Evolutionary conservation across 2,888 invertebrate species (phyloP).

Genomic region (Drosophila anomalata): DNA sequence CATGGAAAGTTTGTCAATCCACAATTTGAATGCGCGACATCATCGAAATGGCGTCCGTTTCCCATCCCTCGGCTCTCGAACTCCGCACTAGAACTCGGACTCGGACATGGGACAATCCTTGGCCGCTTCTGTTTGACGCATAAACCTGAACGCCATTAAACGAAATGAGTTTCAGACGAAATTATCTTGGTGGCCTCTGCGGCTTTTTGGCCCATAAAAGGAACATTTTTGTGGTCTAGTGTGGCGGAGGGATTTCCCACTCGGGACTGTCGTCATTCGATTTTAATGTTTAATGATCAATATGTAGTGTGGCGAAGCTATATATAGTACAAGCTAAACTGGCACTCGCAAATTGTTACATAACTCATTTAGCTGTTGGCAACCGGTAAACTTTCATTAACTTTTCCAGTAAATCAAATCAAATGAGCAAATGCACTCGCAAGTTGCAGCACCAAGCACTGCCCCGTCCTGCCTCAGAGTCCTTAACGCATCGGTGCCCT

Average conservation of each 20-base stretch:
- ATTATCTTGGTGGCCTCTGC: constrained; percentile 60
- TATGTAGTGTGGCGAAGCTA: constrained; percentile 24
- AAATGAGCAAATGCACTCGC: constrained; percentile 63
- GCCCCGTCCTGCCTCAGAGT: constrained; percentile 13
- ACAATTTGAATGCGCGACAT: constrained; percentile 76
- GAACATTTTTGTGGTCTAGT: constrained; percentile 1
- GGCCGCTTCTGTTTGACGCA: constrained; percentile 62
- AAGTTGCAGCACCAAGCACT: constrained; percentile 3
- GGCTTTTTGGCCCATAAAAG: constrained; percentile 10
- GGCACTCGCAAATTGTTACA: constrained; percentile 65
- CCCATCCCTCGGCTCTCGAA: constrained; percentile 30
- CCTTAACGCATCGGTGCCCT: constrained; percentile 43
- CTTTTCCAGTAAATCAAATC: constrained; percentile 74
- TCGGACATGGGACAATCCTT: constrained; percentile 18
- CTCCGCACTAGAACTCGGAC: background rate
- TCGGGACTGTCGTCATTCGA: constrained; percentile 52
- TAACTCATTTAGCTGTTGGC: constrained; percentile 67
- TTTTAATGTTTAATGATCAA: constrained; percentile 71
- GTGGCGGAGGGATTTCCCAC: constrained; percentile 26
- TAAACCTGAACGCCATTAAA: constrained; percentile 77
- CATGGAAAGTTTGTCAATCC: constrained; percentile 72
- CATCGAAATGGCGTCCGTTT: constrained; percentile 63
- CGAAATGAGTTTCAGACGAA: constrained; percentile 76
- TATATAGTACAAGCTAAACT: constrained; percentile 8
- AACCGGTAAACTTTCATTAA: constrained; percentile 72